Evolutionary conservation across 2,113 vertebrate genomes (phyloP), one percentile per base, ranked within the genome.

Genomic region (Chunga burmeisteri): DNA sequence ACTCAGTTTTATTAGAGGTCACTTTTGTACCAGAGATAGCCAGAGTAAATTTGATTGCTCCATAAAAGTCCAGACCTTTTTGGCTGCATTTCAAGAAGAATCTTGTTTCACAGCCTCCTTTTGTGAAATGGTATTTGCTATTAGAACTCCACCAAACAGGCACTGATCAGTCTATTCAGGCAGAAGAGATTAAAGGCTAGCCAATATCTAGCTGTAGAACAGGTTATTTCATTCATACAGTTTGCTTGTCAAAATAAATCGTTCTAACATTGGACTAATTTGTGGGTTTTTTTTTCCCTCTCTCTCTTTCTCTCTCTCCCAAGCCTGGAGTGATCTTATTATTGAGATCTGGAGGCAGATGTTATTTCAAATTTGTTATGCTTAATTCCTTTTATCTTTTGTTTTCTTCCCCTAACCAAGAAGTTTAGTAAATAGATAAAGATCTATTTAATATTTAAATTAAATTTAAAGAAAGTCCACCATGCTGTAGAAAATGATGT

Each of bases 1-100:
- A 89, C 34, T 78, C 72, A 75, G 21, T 68, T 96, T 94, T 95
- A 81, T 81, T 82, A 85, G 62, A 86, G 53, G 78, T 91, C 59
- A 83, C 62, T 87, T 95, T 85, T 92, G 47, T 67, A 53, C 29
- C 80, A 89, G 56, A 89, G 20, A 36, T 80, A 93, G 59, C 36
- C 58, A 86, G 66, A 65, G 52, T 92, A 91, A 83, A 93, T 88
- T 79, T 90, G 49, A 94, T 72, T 30, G 7, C 34, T 77, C 34
- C 40, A 68, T 90, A 85, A 90, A 75, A 84, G 65, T 81, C 22
- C 40, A 74, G 66, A 77, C 34, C 15, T 40, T 80, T 95, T 52
- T 92, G 86, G 27, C 75, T 83, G 56, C 19, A 29, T 89, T 91
- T 94, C 81, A 92, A 62, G 59, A 94, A 89, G 62, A 88, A 82